Evolutionary conservation across 2,797 vertebrate species (phyloP).

Genomic region (Craterocephalus amniculus): DNA sequence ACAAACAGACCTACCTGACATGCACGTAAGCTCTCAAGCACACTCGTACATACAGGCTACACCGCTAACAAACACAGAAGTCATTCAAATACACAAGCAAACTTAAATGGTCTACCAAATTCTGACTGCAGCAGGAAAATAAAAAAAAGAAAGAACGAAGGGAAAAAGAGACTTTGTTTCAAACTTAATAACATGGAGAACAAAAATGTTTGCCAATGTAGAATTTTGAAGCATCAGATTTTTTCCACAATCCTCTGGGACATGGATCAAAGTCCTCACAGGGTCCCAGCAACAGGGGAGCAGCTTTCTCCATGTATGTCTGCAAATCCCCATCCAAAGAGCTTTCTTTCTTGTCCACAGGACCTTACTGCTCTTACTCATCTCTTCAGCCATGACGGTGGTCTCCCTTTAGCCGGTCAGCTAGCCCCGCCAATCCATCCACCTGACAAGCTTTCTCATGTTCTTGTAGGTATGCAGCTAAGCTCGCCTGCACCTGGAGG

Average conservation of each 20-base stretch:
- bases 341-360: constrained; percentile 14
- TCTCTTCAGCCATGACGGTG: constrained; percentile 49
- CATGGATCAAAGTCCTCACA: constrained; percentile 73
- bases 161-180: constrained; percentile 9
- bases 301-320: constrained; percentile 38
- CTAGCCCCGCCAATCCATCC: constrained; percentile 50
- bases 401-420: constrained; percentile 47
- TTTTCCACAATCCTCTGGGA: constrained; percentile 71
- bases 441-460: constrained; percentile 40
- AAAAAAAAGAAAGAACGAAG: background rate
- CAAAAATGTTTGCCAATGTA: constrained; percentile 50
- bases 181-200: constrained; percentile 56
- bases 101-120: constrained; percentile 61
- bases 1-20: constrained; percentile 64
- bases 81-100: constrained; percentile 63
- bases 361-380: constrained; percentile 32
- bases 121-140: constrained; percentile 67
- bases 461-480: constrained; percentile 50
- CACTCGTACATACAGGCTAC: constrained; percentile 60
- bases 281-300: constrained; percentile 69
- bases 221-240: constrained; percentile 48
- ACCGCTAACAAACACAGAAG: constrained; percentile 57
- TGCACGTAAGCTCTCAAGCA: constrained; percentile 65
- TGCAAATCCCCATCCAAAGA: constrained; percentile 34
- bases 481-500: constrained; percentile 67